Base-by-base conservation (phyloP, 2,797 vertebrate genomes). In the Eutrigla gurnardus region DNA sequence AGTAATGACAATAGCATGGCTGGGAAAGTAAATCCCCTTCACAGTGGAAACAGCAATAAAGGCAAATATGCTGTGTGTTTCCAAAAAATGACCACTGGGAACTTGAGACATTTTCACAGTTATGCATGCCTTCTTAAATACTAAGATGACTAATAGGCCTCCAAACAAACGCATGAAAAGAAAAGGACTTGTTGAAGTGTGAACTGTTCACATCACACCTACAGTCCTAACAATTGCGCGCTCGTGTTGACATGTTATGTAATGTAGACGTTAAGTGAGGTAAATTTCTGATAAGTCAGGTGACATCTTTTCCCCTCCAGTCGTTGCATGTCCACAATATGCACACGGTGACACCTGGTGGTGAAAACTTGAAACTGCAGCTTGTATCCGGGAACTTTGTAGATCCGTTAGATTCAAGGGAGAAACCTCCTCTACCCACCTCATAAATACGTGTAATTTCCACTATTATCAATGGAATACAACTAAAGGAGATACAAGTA, bases 321-420 rank as follows among this genome's bases (percentile, higher is more conserved):
- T 18, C 25, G 13, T 43, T 3, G 33, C 12, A 18, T 11, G 4
- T n/a, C 5, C 9, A 18, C 46, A 32, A 3, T n/a, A 7, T 37
- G 61, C 7, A 2, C 3, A 59, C 39, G 58, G 45, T 36, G 90
- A 86, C 91, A 68, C 50, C 83, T 81, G 49, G 75, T 80, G 91
- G 81, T 52, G 13, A 65, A 55, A 47, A 46, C 0, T 0, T 10
- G n/a, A 9, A 69, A 72, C 55, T 82, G 39, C 81, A 71, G 0
- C 5, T 3, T 53, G 0, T n/a, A 10, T 37, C 17, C 1, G 2
- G 7, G 6, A 18, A 25, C 25, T 25, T 25, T 25, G 25, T 25
- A 25, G 25, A 25, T 25, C 25, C 25, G 25, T 25, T 25, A 25
- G 1, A 25, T 25, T 25, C 25, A 25, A 25, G 2, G 25, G 25